Conservation (phyloP, 2,113 vertebrate genomes). For the Triplophysa siluroides region DNA sequence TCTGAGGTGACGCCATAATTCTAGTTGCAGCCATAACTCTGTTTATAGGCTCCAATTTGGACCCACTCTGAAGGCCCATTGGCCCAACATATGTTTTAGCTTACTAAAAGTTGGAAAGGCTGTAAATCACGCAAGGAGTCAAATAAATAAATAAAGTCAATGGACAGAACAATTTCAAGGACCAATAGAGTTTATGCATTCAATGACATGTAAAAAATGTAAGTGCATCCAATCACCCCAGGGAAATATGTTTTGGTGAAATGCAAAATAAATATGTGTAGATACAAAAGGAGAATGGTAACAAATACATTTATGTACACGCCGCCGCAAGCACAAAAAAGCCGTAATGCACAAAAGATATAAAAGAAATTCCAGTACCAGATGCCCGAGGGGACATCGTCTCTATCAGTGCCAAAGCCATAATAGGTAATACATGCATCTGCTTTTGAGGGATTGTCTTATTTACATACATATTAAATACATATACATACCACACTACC, state of each 20-base stretch:
- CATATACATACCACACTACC: conserved; percentile 21
- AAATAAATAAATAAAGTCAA: background rate
- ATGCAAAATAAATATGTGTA: conserved; percentile 8
- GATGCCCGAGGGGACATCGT: conserved; percentile 53
- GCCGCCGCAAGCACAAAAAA: conserved; percentile 17
- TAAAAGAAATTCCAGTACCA: conserved; percentile 44
- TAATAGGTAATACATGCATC: conserved; percentile 58
- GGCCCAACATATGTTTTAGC: no score
- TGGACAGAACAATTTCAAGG: background rate
- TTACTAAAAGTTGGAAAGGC: background rate
- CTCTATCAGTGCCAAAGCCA: conserved; percentile 27
- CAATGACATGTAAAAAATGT: background rate
- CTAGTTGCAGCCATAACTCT: no score
- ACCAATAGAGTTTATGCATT: background rate
- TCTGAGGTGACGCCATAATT: no score
- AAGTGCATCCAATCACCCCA: background rate
- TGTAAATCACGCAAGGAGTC: background rate
- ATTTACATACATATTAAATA: conserved; percentile 74
- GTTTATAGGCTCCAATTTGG: no score
- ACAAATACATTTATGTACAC: conserved; percentile 56
- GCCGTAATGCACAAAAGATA: conserved; percentile 15
- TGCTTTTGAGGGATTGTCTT: conserved; percentile 53
- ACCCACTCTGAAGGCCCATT: no score
- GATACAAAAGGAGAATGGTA: conserved; percentile 8
- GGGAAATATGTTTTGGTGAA: conserved; percentile 23